A percentile compares a stretch with the other conserved stretches of the same genome.
These are phyloP conservation scores for Sus cebifrons DNA, from an alignment of 2,797 vertebrate species.

Conservation along the genomic window DNA sequence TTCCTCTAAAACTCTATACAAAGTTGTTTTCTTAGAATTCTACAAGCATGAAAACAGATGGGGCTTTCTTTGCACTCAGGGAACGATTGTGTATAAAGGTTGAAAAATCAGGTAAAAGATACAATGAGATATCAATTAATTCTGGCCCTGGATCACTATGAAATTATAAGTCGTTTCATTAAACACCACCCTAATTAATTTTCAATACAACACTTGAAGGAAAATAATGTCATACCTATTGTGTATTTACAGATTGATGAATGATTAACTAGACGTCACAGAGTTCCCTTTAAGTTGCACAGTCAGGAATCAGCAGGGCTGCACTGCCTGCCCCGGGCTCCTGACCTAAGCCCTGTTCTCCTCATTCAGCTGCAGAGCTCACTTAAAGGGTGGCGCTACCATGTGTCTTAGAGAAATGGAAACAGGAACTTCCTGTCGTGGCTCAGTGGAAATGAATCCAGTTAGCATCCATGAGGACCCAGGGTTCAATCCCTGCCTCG, in stretches of 20 bases:
- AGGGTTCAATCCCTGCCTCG: too few relatives aligned
- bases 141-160: background rate
- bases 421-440: background rate
- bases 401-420: background rate
- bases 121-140: background rate
- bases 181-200: background rate
- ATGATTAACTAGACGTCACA: background rate
- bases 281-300: background rate
- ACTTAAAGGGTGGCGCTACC: background rate
- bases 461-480: too few relatives aligned
- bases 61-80: background rate
- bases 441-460: too few relatives aligned
- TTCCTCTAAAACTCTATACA: background rate
- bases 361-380: background rate
- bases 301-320: background rate
- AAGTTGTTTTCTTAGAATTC: background rate
- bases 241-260: background rate
- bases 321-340: accelerated
- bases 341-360: background rate
- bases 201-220: background rate
- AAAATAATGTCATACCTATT: background rate
- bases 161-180: background rate
- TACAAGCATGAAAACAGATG: background rate
- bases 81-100: background rate
- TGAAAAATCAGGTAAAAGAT: background rate